Evolutionary conservation across 2,113 vertebrate genomes (phyloP), one percentile per base, ranked within the genome.

Genomic region (Recurvirostra avosetta): DNA sequence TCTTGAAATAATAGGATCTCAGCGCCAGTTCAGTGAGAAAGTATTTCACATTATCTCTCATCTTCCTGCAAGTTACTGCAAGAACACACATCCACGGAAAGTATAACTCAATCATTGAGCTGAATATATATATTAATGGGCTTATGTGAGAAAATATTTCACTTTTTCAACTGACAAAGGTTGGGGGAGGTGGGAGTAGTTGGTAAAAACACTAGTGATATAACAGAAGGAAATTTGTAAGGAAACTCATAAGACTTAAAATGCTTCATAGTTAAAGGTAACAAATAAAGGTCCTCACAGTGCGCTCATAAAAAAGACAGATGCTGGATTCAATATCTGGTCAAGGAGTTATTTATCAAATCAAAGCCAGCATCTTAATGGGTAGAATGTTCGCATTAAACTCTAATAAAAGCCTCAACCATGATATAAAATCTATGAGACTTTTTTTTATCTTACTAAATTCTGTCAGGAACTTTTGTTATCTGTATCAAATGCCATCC

Each of bases 301-400:
- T 36, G 77, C 29, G 53, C 8, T 68, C 38, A 43, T 47, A 84
- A 94, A 92, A 85, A 82, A 80, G 82, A 90, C 41, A 92, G 38
- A 91, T 92, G 47, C 14, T 90, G 55, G 78, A 93, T 86, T 86
- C 40, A 86, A 32, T 84, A 85, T 66, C 66, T 88, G 67, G 40
- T 88, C 27, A 66, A 96, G 73, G 36, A 86, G 22, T 91, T 96
- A 83, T 92, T 97, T 91, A 94, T 93, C 87, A 97, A 96, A 95
- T 88, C 79, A 97, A 96, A 94, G 22, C 15, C 83, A 91, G 68
- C 68, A 29, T 86, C 87, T 93, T 96, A 97, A 96, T 23, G 55
- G 61, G 41, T 96, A 96, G 82, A 95, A 95, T 58, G 15, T 86
- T 95, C 87, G 97, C 93, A 96, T 98, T 98, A 97, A 97, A 96